Conservation (phyloP, 2,888 invertebrate genomes). For the Phaedon cochleariae region DNA sequence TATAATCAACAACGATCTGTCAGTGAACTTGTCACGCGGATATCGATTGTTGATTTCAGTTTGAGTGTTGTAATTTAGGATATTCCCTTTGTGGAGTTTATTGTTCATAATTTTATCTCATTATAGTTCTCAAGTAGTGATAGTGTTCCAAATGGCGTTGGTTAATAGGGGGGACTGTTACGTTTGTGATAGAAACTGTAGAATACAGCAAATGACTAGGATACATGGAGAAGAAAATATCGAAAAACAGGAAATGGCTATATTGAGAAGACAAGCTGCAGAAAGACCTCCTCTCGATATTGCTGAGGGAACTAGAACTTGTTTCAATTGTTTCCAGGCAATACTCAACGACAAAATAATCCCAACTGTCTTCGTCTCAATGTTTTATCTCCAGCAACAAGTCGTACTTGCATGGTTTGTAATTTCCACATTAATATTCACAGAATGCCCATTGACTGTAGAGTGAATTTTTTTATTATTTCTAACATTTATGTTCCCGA, state of each 20-base stretch:
- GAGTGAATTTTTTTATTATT: slow-evolving; percentile 4
- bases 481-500: slow-evolving; percentile 4
- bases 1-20: slow-evolving; percentile 8
- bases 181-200: background rate
- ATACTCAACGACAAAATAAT: slow-evolving; percentile 6
- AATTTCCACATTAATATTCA: slow-evolving; percentile 6
- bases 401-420: slow-evolving; percentile 10
- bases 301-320: slow-evolving; percentile 6
- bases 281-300: slow-evolving; percentile 7
- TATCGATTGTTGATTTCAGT: slow-evolving; percentile 1
- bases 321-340: slow-evolving; percentile 6
- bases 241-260: background rate
- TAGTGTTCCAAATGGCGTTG: slow-evolving; percentile 10
- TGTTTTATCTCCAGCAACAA: slow-evolving; percentile 9
- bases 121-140: slow-evolving; percentile 1
- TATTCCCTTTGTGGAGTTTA: background rate
- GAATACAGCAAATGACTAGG: slow-evolving; percentile 11
- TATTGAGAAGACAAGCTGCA: slow-evolving; percentile 9
- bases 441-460: slow-evolving; percentile 5
- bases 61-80: no score
- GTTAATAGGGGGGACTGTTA: background rate
- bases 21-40: slow-evolving; percentile 4
- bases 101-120: slow-evolving; percentile 4
- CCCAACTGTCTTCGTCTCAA: slow-evolving; percentile 4
- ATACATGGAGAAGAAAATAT: slow-evolving; percentile 7